A percentile compares a stretch with the other conserved stretches of the same genome.
Evolutionary conservation across 1,140 invertebrate genomes (phyloP).

Genomic region (Drosophila persimilis): DNA sequence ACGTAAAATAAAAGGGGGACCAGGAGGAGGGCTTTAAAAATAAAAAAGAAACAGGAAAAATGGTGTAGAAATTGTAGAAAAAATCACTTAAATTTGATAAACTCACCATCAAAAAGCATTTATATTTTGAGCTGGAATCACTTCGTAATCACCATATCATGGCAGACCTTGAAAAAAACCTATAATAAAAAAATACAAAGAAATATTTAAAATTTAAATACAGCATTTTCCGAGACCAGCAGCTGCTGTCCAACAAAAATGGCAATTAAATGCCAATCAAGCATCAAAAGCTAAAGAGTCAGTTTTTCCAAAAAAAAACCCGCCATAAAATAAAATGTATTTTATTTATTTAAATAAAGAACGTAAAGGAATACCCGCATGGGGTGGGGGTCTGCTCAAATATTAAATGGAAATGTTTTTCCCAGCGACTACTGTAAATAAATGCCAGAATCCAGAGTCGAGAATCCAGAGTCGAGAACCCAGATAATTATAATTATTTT

Average conservation of each 20-base stretch:
- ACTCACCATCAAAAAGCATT: too few species aligned
- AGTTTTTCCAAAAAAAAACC: constrained; percentile 23
- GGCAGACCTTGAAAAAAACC: constrained; percentile 7
- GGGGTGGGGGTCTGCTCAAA: background rate
- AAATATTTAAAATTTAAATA: constrained; percentile 6
- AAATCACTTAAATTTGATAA: too few species aligned
- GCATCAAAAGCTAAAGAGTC: constrained; percentile 63
- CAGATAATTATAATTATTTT: constrained; percentile 80
- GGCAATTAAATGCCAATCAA: constrained; percentile 79
- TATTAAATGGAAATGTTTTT: constrained; percentile 49
- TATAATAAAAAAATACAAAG: constrained; percentile 15
- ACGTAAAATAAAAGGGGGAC: constrained; percentile 19
- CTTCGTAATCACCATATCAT: constrained; percentile 17
- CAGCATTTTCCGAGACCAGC: constrained; percentile 18
- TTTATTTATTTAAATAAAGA: constrained; percentile 27
- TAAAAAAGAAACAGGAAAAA: background rate
- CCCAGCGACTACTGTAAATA: constrained; percentile 53
- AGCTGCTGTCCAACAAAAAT: constrained; percentile 49
- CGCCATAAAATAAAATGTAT: background rate
- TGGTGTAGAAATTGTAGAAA: too few species aligned
- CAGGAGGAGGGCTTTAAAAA: background rate
- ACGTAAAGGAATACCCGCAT: background rate
- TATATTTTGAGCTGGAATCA: background rate
- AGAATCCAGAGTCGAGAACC: background rate
- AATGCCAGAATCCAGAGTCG: constrained; percentile 19